Base-by-base conservation (phyloP, 2,888 invertebrate species). In the Tortrix viridana region DNA sequence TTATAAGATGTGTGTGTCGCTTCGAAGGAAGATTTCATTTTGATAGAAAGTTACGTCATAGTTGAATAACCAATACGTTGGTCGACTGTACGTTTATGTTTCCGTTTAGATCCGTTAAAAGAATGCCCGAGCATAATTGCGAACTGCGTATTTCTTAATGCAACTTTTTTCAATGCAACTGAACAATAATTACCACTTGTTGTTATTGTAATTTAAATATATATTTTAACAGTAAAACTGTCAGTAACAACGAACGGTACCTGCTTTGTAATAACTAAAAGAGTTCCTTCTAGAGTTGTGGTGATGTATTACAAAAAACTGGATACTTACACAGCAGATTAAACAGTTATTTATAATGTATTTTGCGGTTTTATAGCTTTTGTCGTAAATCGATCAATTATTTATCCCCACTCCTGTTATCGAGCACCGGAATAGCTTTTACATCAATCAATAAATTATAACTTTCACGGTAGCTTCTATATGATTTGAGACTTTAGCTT, bases 281-380 rank as follows among this genome's bases (percentile, higher is more conserved):
- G 77, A 86, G 89, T 88, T 89, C 88, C 88, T 89, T 71, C 66
- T 73, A 74, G 79, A 75, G 82, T 83, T 80, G 84, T 86, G 81
- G 81, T 85, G 82, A 76, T 80, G 80, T 84, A 77, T 74, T 73
- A 69, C 71, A 46, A 46, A 61, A 38, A 38, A 50, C 60, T 38
- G 16, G 32, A 37, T 22, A 50, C 44, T 44, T 57, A 22, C 7
- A 9, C 49, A 41, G 26, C 61, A 20, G 37, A 56, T 49, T 19
- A 38, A 56, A 52, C 38, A 50, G 46, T 7, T 19, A 22, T 38
- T n/a, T 7, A 41, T 53, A 20, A 22, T 38, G 18, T 44, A 18
- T 18, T 19, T 19, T 12, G 22, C 41, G 19, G 12, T 52, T 44
- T 52, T 20, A 20, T 22, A 37, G 46, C 44, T 52, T 1, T 6